phyloP scores from a whole-genome alignment of 2,888 invertebrate species.

The Athalia cordata region DNA sequence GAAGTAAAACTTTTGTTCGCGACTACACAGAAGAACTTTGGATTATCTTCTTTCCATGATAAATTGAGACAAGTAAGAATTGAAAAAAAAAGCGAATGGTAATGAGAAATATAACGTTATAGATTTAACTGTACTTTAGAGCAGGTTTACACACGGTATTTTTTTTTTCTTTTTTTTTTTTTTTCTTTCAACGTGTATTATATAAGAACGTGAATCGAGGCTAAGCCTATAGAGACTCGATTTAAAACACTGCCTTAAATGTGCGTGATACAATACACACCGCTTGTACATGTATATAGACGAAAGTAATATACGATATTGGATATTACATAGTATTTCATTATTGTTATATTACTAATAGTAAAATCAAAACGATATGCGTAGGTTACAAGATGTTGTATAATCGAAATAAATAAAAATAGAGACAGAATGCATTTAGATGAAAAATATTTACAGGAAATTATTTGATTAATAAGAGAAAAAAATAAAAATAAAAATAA shows the following conservation, averaged over 20 bases:
- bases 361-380: slow-evolving; percentile 54
- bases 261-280: slow-evolving; percentile 47
- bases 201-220: slow-evolving; percentile 40
- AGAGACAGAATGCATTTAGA: slow-evolving; percentile 55
- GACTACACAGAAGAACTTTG: not conserved
- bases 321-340: slow-evolving; percentile 36
- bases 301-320: slow-evolving; percentile 44
- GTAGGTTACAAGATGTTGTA: slow-evolving; percentile 63
- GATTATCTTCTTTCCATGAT: not conserved
- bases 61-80: not conserved
- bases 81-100: not conserved
- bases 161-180: not conserved
- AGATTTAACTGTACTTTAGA: slow-evolving; percentile 30
- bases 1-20: slow-evolving; percentile 50
- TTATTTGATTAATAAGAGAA: slow-evolving; percentile 49
- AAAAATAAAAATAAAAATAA: slow-evolving; percentile 47
- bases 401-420: slow-evolving; percentile 57
- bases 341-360: slow-evolving; percentile 33
- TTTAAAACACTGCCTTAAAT: slow-evolving; percentile 62
- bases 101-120: slow-evolving; percentile 17
- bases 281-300: slow-evolving; percentile 40
- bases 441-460: slow-evolving; percentile 51
- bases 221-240: slow-evolving; percentile 6
- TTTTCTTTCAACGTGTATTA: slow-evolving; percentile 36
- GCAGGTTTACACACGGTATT: slow-evolving; percentile 6